These are phyloP conservation scores for Diplodus puntazzo DNA, from an alignment of 2,797 vertebrate genomes.

Conservation along the genomic window DNA sequence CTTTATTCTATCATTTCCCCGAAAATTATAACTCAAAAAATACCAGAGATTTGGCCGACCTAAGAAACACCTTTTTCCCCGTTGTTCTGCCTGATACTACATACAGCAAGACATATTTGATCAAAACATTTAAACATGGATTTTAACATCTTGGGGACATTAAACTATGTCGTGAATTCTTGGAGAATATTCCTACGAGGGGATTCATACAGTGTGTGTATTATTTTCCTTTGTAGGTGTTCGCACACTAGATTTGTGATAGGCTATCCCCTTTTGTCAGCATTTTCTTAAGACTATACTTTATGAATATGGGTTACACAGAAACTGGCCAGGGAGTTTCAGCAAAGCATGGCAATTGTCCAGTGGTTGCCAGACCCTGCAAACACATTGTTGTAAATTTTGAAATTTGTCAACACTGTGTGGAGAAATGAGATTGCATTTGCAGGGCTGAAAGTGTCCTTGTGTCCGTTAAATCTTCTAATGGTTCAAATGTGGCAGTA, in stretches of 20 bases:
- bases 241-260: background rate
- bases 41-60: no score
- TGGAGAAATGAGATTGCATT: background rate
- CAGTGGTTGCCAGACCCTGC: background rate
- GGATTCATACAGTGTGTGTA: background rate
- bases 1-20: no score
- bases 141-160: no score
- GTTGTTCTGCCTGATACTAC: no score
- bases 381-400: background rate
- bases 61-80: no score
- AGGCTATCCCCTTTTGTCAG: background rate
- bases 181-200: background rate
- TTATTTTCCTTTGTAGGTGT: background rate
- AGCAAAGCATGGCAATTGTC: conserved; percentile 1
- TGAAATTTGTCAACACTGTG: background rate
- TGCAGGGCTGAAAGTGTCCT: background rate
- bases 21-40: no score
- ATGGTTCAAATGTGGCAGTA: background rate
- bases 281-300: background rate
- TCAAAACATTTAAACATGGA: no score
- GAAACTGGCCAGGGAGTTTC: background rate
- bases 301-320: conserved; percentile 9
- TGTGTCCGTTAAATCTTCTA: background rate
- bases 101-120: no score
- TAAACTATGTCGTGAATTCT: background rate